Evolutionary conservation across 2,888 invertebrate species (phyloP).

Genomic region (Lysandra bellargus): DNA sequence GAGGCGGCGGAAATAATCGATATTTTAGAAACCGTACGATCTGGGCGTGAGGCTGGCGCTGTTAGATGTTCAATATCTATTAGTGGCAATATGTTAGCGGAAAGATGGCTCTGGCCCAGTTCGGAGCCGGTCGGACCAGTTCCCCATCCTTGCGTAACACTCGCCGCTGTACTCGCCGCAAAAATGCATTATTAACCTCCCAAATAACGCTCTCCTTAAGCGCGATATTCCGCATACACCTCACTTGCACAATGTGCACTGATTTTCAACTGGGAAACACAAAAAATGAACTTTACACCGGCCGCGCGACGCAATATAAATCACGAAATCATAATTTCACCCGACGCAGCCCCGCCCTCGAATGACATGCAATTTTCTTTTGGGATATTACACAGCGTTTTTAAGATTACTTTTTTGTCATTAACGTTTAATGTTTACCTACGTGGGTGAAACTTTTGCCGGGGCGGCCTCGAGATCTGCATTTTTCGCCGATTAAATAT

Average conservation of each 20-base stretch:
- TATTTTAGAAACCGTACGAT: constrained; percentile 50
- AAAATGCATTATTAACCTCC: constrained; percentile 72
- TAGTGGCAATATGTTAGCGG: constrained; percentile 71
- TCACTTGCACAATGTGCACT: constrained; percentile 64
- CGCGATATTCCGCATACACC: constrained; percentile 34
- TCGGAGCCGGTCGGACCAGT: constrained; percentile 75
- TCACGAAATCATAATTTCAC: constrained; percentile 69
- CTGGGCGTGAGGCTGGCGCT: constrained; percentile 45
- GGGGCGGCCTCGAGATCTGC: constrained; percentile 57
- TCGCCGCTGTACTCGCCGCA: constrained; percentile 62
- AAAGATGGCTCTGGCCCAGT: constrained; percentile 77
- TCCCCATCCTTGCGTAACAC: constrained; percentile 74
- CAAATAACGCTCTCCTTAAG: constrained; percentile 69
- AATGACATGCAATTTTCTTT: constrained; percentile 70
- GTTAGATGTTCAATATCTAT: constrained; percentile 68
- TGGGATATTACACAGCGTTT: constrained; percentile 65
- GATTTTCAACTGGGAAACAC: constrained; percentile 63
- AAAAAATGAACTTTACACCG: constrained; percentile 55
- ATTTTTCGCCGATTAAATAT: constrained; percentile 39
- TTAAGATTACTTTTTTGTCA: constrained; percentile 72
- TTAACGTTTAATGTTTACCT: constrained; percentile 49
- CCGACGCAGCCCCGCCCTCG: constrained; percentile 63
- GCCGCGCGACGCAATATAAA: constrained; percentile 62
- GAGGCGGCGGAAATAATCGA: constrained; percentile 32
- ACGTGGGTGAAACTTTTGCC: constrained; percentile 54